phyloP scores from a whole-genome alignment of 2,888 invertebrate species.

The Papilio elwesi region DNA sequence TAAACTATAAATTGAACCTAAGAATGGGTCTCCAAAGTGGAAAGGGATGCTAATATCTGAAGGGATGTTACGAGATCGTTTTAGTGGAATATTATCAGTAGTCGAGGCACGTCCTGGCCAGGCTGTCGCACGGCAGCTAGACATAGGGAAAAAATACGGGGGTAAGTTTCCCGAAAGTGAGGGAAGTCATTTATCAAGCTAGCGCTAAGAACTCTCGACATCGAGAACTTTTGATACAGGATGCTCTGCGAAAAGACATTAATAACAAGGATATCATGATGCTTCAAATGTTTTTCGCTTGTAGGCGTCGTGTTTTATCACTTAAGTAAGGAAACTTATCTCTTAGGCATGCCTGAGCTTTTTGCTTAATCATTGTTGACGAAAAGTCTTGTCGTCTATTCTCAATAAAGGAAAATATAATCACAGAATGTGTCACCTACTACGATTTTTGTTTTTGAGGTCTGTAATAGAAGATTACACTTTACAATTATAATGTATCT shows the following conservation, averaged over 20 bases:
- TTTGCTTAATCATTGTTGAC: constrained; percentile 51
- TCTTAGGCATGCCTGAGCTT: constrained; percentile 58
- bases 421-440: not conserved
- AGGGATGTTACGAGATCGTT: constrained; percentile 58
- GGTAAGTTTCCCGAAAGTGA: constrained; percentile 75
- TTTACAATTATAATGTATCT: not conserved
- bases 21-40: constrained; percentile 52
- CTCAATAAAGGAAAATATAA: constrained; percentile 5
- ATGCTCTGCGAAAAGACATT: constrained; percentile 75
- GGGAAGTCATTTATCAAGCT: constrained; percentile 82
- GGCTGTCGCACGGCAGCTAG: constrained; percentile 48
- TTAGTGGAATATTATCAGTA: constrained; percentile 64
- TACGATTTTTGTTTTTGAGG: not conserved
- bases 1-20: constrained; percentile 47
- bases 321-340: constrained; percentile 72
- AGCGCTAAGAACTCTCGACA: constrained; percentile 81
- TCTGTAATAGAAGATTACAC: not conserved
- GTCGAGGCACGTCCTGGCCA: constrained; percentile 66
- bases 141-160: constrained; percentile 61
- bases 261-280: constrained; percentile 81
- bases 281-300: constrained; percentile 73
- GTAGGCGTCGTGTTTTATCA: constrained; percentile 77
- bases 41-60: constrained; percentile 57
- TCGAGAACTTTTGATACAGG: constrained; percentile 81
- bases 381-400: not conserved